These are phyloP conservation scores for Nyctereutes procyonoides DNA, from an alignment of 2,113 vertebrate genomes.

Conservation along the genomic window DNA sequence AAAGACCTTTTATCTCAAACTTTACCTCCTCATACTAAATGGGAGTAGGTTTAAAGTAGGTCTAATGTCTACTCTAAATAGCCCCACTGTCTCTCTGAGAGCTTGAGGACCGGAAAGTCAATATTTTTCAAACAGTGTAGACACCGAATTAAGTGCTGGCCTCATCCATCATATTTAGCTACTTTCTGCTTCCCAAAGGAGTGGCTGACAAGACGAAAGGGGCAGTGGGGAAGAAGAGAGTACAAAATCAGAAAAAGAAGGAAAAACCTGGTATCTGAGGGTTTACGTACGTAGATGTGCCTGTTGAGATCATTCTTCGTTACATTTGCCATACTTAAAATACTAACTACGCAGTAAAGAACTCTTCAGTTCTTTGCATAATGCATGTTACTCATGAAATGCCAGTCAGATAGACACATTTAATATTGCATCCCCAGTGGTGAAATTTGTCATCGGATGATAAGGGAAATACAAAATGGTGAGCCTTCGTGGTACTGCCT, in stretches of 20 bases:
- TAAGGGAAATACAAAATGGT: slow-evolving; percentile 22
- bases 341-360: background rate
- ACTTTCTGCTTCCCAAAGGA: slow-evolving; percentile 57
- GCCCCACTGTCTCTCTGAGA: slow-evolving; percentile 57
- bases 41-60: background rate
- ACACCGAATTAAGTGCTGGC: slow-evolving; percentile 52
- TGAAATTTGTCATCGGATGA: background rate
- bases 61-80: slow-evolving; percentile 55
- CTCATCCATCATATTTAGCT: slow-evolving; percentile 53
- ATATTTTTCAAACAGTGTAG: slow-evolving; percentile 72
- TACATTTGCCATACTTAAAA: background rate
- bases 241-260: background rate
- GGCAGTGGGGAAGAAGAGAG: background rate
- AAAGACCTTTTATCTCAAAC: background rate
- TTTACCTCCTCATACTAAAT: background rate
- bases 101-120: slow-evolving; percentile 60
- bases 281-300: background rate
- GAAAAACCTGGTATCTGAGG: background rate
- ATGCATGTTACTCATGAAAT: background rate
- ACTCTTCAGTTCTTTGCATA: background rate
- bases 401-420: background rate
- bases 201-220: background rate
- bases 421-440: background rate
- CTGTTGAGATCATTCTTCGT: background rate
- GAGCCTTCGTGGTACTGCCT: background rate